Evolutionary conservation across 2,888 invertebrate genomes (phyloP), one percentile per base, ranked within the genome.

Genomic region (Hydrotaea diabolus): DNA sequence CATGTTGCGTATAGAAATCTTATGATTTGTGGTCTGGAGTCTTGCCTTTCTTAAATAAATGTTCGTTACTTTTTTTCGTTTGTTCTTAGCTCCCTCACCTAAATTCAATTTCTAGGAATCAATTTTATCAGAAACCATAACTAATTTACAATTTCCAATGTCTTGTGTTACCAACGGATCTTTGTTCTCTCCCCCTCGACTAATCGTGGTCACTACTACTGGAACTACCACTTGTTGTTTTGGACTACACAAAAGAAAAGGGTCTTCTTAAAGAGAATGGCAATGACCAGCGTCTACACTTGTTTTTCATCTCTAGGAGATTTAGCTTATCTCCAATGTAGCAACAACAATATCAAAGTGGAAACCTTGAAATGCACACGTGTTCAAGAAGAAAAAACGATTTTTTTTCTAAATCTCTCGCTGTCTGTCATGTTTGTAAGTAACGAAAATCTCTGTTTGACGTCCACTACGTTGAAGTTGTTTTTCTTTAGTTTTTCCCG

Each of bases 51-150:
- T 15, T 15, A 2, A 26, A 59, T 31, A 72, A 55, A 72, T 55
- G 36, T 55, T 19, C 72, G 72, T 72, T 72, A 72, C 72, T 53
- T 36, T 36, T 72, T 57, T 57, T 8, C 46, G 15, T n/a, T 46
- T 69, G 23, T 36, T 66, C 21, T 31, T 46, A 21, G 21, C 21
- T 21, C 26, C 0, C 15, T 39, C 57, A 43, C 13, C 36, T 8
- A 66, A 23, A 39, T 55, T 13, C 1, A 46, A 55, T 31, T 77
- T 69, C 69, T 43, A 23, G 23, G 77, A 77, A 77, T 31, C 69
- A 77, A 77, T 77, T 77, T 69, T 15, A 69, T 55, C n/a, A 2
- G 55, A 57, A 77, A 77, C 77, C 77, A 77, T 69, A 77, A 69
- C 77, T 69, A 77, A 77, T 77, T 77, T 69, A 69, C 43, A 21